Conservation (phyloP, 92 coral and sea anemone genomes). For the Siderastrea radians region DNA sequence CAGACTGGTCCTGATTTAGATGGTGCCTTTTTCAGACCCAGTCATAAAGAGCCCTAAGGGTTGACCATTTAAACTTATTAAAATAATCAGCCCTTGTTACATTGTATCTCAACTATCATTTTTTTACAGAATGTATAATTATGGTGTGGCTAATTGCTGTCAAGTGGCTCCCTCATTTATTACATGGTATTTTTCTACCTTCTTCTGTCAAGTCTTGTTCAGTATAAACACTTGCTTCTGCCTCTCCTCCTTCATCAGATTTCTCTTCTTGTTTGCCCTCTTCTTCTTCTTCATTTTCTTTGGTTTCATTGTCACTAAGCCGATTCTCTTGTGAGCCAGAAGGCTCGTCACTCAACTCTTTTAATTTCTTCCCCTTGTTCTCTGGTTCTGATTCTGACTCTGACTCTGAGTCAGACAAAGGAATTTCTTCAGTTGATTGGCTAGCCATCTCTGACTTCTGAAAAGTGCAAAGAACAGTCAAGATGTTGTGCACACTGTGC, state of each 20-base stretch:
- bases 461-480: neutral
- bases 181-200: conserved; percentile 39
- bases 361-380: conserved; percentile 14
- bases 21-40: no score
- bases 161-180: no score
- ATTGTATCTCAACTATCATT: no score
- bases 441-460: conserved; percentile 66
- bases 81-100: no score
- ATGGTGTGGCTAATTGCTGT: no score
- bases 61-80: no score
- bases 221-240: conserved; percentile 70
- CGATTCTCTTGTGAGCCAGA: conserved; percentile 25
- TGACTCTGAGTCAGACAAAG: conserved; percentile 68
- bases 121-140: no score
- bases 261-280: conserved; percentile 56
- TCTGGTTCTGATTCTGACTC: conserved; percentile 78
- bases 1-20: no score
- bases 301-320: conserved; percentile 19
- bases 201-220: conserved; percentile 94
- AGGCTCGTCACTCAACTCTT: neutral
- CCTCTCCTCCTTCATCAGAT: conserved; percentile 54
- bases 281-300: conserved; percentile 23
- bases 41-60: no score
- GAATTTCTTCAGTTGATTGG: conserved; percentile 76
- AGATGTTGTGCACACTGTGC: neutral